A percentile compares a stretch with the other conserved stretches of the same genome.
These are phyloP conservation scores for Pomacea canaliculata DNA, from an alignment of 2,888 invertebrate species.

Conservation along the genomic window DNA sequence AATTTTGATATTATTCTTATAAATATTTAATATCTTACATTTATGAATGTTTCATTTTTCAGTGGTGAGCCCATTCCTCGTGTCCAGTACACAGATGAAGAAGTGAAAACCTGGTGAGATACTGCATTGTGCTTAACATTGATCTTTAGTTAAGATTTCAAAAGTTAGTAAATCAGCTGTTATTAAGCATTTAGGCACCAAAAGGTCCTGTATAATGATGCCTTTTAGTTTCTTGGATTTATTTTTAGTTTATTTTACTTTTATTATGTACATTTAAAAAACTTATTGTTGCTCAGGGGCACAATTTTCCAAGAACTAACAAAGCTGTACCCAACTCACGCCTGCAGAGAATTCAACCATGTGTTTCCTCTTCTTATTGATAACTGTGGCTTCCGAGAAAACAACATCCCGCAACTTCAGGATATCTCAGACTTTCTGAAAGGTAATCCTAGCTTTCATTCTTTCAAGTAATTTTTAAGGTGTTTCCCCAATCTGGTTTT, in stretches of 20 bases:
- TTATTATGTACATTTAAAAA: too few species aligned
- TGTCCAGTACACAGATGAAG: conserved; percentile 91
- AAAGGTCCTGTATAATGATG: too few species aligned
- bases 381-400: conserved; percentile 76
- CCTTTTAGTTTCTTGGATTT: too few species aligned
- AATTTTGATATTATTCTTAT: background rate
- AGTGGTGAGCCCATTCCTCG: conserved; percentile 91
- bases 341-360: conserved; percentile 96
- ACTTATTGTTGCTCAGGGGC: conserved; percentile 74
- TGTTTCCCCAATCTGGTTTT: background rate
- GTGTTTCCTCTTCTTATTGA: conserved; percentile 95
- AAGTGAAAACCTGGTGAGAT: conserved; percentile 83
- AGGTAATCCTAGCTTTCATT: conserved; percentile 71
- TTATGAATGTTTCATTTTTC: conserved; percentile 32
- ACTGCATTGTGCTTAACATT: background rate
- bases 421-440: conserved; percentile 91
- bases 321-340: conserved; percentile 92
- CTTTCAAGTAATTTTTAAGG: background rate
- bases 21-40: background rate
- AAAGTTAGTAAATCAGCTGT: too few species aligned
- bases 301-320: conserved; percentile 87
- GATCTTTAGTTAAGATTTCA: too few species aligned
- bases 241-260: too few species aligned
- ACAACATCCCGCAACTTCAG: conserved; percentile 92
- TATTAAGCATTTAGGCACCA: too few species aligned